Evolutionary conservation across 2,888 invertebrate species (phyloP), one percentile per base, ranked within the genome.

Genomic region (Calameuta filiformis): DNA sequence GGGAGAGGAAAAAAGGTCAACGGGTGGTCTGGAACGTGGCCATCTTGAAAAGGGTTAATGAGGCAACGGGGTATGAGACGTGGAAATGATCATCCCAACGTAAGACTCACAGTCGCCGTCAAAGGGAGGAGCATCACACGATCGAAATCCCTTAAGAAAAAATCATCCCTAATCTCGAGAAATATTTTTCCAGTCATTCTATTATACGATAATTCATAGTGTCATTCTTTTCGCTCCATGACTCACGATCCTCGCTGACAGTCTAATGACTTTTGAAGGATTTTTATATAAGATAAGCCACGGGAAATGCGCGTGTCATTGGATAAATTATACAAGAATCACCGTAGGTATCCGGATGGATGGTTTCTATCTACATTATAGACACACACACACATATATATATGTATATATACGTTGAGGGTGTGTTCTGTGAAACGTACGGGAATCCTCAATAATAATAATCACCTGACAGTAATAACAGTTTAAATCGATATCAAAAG

Each of bases 41-140:
- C 69, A 71, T 83, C 81, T 76, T 81, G 83, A 83, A 87, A 87
- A 82, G 81, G 86, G 86, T 87, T 87, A 87, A 87, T 85, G 85
- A 87, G 86, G 9, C 56, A 56, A 3, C 23, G 86, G 85, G 84
- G 85, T 84, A 83, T 79, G 77, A 75, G 56, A 56, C 56, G 23
- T 9, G 56, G 6, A 56, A 56, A 56, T 56, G 23, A 56, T 56
- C 23, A 9, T 56, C 56, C 9, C 56, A 23, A 56, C 56, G 23
- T 56, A 56, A 56, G 56, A 56, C 23, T 23, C 23, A 40, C 23
- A 56, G 56, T 56, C 9, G 56, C 56, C 56, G 56, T 23, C 56
- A 56, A 56, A 56, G 56, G 23, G 6, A 3, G 23, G 9, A 56
- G 23, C 9, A 56, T 2, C 56, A 0, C 56, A 3, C 56, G 56